Conservation (phyloP, 2,888 invertebrate species). For the Troides oblongomaculatus region DNA sequence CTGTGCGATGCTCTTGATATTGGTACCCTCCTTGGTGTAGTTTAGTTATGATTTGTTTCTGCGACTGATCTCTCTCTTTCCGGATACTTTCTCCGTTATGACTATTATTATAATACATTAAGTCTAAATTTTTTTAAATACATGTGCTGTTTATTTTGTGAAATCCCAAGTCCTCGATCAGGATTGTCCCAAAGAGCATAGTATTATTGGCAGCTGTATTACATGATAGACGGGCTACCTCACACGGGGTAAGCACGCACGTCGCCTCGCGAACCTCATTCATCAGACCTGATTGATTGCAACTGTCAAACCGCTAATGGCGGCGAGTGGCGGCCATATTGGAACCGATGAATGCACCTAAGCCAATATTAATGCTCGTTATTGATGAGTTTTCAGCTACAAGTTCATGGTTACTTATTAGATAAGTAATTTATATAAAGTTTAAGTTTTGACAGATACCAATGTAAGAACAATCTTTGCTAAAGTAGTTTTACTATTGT, state of each 20-base stretch:
- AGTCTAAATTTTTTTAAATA: too few species aligned
- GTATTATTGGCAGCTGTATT: constrained; percentile 11
- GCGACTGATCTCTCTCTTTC: too few species aligned
- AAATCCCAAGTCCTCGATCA: neutral
- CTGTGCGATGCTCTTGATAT: too few species aligned
- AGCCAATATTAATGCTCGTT: constrained; percentile 71
- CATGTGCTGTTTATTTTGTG: neutral
- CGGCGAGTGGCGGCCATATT: constrained; percentile 70
- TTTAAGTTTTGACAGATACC: too few species aligned
- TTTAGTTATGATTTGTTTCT: neutral
- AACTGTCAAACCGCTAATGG: constrained; percentile 77
- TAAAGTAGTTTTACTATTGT: neutral
- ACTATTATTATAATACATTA: too few species aligned
- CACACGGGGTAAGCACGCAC: constrained; percentile 43
- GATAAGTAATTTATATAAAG: constrained; percentile 53
- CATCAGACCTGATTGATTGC: constrained; percentile 78
- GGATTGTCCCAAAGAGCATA: constrained; percentile 12
- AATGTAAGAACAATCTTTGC: too few species aligned
- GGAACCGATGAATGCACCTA: constrained; percentile 66
- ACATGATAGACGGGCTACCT: constrained; percentile 49
- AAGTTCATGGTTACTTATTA: constrained; percentile 74
- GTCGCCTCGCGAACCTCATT: constrained; percentile 64
- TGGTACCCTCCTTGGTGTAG: too few species aligned
- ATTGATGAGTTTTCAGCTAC: constrained; percentile 60
- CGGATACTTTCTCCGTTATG: too few species aligned